A percentile compares a stretch with the other conserved stretches of the same genome.
phyloP scores from a whole-genome alignment of 2,113 vertebrate genomes.

The Semnornis frantzii region DNA sequence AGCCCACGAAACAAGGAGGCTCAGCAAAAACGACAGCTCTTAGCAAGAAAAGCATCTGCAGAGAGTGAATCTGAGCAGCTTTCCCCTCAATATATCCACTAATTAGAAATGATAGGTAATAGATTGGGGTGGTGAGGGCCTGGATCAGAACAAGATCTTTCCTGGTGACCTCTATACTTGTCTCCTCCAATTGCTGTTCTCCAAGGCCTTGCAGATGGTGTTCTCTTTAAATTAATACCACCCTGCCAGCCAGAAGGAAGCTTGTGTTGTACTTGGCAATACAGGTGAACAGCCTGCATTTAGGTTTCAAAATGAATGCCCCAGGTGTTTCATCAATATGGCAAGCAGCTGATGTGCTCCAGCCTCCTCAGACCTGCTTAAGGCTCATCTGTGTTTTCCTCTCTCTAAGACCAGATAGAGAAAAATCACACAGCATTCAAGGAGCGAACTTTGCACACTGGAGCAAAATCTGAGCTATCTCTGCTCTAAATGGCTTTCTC shows the following conservation, averaged over 20 bases:
- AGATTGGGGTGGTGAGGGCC: not conserved
- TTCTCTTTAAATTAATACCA: conserved; percentile 21
- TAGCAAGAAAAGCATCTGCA: not conserved
- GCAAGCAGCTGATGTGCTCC: conserved; percentile 61
- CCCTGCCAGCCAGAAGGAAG: conserved; percentile 36
- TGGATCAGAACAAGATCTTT: not conserved
- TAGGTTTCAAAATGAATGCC: conserved; percentile 64
- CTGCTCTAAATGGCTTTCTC: not conserved
- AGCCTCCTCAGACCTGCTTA: conserved; percentile 35
- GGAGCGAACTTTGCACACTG: not conserved
- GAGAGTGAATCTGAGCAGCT: not conserved
- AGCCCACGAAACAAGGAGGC: not conserved
- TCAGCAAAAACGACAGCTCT: not conserved
- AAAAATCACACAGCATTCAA: conserved; percentile 42
- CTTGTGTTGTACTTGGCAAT: conserved; percentile 74
- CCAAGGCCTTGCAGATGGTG: conserved; percentile 53
- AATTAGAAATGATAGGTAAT: conserved; percentile 50
- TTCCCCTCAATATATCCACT: not conserved
- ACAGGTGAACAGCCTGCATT: conserved; percentile 76
- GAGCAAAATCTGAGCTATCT: conserved; percentile 31
- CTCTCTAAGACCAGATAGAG: conserved; percentile 44
- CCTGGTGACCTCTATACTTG: not conserved
- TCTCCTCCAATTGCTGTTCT: not conserved
- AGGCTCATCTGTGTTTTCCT: conserved; percentile 40
- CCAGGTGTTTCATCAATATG: conserved; percentile 76